These are phyloP conservation scores for Sebastes minor DNA, from an alignment of 2,797 vertebrate species.

Conservation along the genomic window DNA sequence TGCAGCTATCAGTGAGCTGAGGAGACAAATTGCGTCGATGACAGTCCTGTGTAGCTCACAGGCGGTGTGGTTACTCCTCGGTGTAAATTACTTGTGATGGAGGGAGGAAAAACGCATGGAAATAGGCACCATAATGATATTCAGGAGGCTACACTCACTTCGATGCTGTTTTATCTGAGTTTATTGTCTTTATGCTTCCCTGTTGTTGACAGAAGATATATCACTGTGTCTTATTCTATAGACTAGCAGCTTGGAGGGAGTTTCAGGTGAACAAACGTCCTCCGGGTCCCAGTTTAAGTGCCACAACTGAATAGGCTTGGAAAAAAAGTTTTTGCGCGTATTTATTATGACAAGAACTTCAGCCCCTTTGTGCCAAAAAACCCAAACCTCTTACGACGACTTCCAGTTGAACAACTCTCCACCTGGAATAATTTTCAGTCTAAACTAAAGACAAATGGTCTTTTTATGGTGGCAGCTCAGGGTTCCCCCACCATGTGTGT, in stretches of 20 bases:
- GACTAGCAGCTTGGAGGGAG: neutral
- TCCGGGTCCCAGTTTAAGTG: no score
- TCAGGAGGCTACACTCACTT: neutral
- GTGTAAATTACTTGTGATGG: conserved; percentile 55
- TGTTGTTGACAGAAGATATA: neutral
- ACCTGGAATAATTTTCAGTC: conserved; percentile 13
- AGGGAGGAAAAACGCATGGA: neutral
- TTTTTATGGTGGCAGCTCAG: conserved; percentile 19
- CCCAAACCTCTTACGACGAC: neutral
- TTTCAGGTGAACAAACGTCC: neutral
- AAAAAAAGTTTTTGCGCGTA: neutral
- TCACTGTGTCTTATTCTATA: neutral
- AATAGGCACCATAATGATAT: neutral
- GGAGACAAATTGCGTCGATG: conserved; percentile 61
- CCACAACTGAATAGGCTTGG: neutral
- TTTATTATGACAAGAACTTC: neutral
- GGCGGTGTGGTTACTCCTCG: conserved; percentile 39
- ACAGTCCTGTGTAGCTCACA: conserved; percentile 46
- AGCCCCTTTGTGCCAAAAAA: neutral
- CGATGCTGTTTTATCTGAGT: neutral
- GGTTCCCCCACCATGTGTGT: neutral
- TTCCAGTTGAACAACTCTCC: neutral
- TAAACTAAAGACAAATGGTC: conserved; percentile 26
- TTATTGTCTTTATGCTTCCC: neutral
- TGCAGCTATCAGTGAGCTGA: conserved; percentile 29